Base-by-base conservation (phyloP, 2,797 vertebrate genomes). In the Bovichtus diacanthus region DNA sequence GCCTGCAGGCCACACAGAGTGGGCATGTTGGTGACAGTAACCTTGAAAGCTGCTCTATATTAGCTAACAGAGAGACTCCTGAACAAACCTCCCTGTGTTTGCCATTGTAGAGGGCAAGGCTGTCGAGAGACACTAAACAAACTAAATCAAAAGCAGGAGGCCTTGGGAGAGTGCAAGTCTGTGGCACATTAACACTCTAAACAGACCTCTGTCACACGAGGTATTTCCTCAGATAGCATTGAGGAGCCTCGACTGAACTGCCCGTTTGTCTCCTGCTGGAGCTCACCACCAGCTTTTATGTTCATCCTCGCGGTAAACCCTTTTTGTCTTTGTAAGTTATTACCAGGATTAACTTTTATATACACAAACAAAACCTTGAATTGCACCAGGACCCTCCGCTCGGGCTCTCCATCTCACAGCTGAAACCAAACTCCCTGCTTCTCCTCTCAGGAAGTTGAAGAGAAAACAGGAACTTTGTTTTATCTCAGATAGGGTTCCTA, bases 321-420 rank as follows among this genome's bases (percentile, higher is more conserved):
- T 43, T 84, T 80, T 80, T 80, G 73, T 79, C 76, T 88, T 83
- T 89, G 87, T 80, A 84, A 78, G 69, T 80, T 86, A 90, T 70
- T 85, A 82, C 68, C 74, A 21, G 81, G 90, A 92, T 93, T 88
- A 87, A 72, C 54, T 78, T 83, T 76, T 76, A 80, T 80, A 86
- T 73, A 88, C 67, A 84, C 80, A 92, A 93, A 92, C 83, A 91
- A 84, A 90, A 84, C 78, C 85, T 73, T 76, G 62, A 82, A 88
- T 80, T 83, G 84, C 60, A 64, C 38, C 51, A 54, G 31, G 41
- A 79, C 18, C 74, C 65, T 68, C 51, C 2, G 11, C 47, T 31
- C 54, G 70, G 74, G 15, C 67, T 76, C 75, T 54, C 1, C 1
- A 70, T 78, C 76, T 84, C 70, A 63, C 55, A 62, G 70, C 70